These are phyloP conservation scores for Aspidoscelis tigris DNA, from an alignment of 2,113 vertebrate genomes.

Conservation along the genomic window DNA sequence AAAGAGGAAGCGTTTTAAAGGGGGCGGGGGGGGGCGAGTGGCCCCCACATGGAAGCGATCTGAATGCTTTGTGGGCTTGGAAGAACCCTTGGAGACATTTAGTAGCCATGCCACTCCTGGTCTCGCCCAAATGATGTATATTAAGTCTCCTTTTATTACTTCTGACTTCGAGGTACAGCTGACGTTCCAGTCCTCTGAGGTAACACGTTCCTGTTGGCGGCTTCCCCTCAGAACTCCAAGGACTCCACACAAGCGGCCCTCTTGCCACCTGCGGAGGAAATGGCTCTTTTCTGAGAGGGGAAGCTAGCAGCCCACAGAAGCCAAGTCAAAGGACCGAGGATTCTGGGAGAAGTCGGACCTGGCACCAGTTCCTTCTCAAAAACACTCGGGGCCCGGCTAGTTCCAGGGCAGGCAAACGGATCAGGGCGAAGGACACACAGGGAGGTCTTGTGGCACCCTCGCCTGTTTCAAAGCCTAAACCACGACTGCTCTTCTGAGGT, in stretches of 20 bases:
- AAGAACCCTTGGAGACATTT: neutral
- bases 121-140: neutral
- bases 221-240: neutral
- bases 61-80: conserved; percentile 20
- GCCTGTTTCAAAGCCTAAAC: neutral
- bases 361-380: neutral
- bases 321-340: neutral
- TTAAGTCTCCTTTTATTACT: neutral
- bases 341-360: neutral
- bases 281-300: neutral
- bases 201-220: conserved; percentile 1
- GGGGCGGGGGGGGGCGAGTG: neutral
- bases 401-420: neutral
- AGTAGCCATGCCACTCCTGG: neutral
- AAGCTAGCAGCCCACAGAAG: neutral
- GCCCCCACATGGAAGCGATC: neutral
- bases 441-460: neutral
- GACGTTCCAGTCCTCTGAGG: neutral
- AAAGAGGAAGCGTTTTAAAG: conserved; percentile 21
- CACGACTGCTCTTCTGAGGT: neutral
- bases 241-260: neutral
- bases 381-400: neutral
- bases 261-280: conserved; percentile 1
- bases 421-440: rapidly evolving
- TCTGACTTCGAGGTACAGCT: neutral